Evolutionary conservation across 2,888 invertebrate species (phyloP), one percentile per base, ranked within the genome.

Genomic region (Limnephilus lunatus): DNA sequence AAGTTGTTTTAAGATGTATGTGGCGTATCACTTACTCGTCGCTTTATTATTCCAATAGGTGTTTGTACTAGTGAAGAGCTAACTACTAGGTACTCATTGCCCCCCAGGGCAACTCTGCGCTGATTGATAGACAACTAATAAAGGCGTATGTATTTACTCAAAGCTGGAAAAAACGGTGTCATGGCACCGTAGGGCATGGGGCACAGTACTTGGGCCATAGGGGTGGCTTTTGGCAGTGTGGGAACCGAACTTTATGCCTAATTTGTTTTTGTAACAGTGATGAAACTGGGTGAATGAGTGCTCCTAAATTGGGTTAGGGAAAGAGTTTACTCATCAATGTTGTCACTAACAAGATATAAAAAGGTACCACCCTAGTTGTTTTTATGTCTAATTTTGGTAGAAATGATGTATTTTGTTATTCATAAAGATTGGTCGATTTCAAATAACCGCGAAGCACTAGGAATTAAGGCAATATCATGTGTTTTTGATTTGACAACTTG

Each of bases 211-310:
- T 68, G 25, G 68, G 68, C 25, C 68, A 68, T 68, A 81, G 91
- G 91, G 91, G 80, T 53, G 48, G 11, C n/a, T 48, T 80, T 86
- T 80, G 68, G 44, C 80, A 80, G 35, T 91, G 86, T 91, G 91
- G 91, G 86, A 86, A 91, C 91, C n/a, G 25, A n/a, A 44, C 30
- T 89, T 80, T 89, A 85, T 32, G 31, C 80, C 53, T 91, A 91
- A 91, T 91, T 91, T 91, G 86, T 91, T 91, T 86, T 91, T 68
- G 90, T n/a, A 53, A 30, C 35, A 85, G 85, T 90, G 85, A 85
- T 90, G 90, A 31, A 90, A 82, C 53, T 35, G 83, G 53, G 39
- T 44, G 89, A 31, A 68, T 31, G 32, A 80, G 25, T 83, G 32
- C 19, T 86, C 39, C 25, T 53, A 83, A 83, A 85, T 90, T 90